These are phyloP conservation scores for Syngnathus rostellatus DNA, from an alignment of 2,797 vertebrate genomes.

Conservation along the genomic window DNA sequence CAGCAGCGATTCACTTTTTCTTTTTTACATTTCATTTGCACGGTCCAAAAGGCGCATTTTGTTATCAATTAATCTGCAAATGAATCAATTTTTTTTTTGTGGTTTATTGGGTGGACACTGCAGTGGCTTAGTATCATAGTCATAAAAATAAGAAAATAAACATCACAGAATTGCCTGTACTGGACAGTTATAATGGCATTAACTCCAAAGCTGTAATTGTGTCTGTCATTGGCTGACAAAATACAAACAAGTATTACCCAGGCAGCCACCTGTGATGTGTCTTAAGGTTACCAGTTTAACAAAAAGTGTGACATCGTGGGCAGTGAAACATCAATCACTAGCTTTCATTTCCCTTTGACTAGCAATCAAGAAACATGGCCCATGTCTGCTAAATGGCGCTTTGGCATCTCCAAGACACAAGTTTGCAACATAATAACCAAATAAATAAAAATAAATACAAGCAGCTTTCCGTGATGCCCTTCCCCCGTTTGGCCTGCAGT, in stretches of 20 bases:
- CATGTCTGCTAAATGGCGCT: neutral
- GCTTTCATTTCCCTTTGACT: neutral
- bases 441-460: conserved; percentile 44
- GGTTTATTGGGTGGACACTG: neutral
- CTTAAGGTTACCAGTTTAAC: neutral
- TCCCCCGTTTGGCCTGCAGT: conserved; percentile 18
- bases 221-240: conserved; percentile 2
- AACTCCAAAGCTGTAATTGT: neutral
- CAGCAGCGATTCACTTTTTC: neutral
- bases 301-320: neutral
- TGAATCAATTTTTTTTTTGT: neutral
- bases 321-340: neutral
- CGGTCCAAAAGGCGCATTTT: neutral
- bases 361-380: conserved; percentile 8
- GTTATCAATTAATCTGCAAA: neutral
- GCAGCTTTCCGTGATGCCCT: conserved; percentile 11
- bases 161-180: neutral
- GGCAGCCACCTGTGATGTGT: neutral
- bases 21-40: neutral
- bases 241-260: conserved; percentile 1
- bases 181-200: neutral
- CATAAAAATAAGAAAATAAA: neutral
- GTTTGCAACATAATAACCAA: conserved; percentile 8
- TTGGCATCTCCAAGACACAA: neutral
- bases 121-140: neutral